Evolutionary conservation across 2,888 invertebrate species (phyloP), one percentile per base, ranked within the genome.

Genomic region (Thera britannica): DNA sequence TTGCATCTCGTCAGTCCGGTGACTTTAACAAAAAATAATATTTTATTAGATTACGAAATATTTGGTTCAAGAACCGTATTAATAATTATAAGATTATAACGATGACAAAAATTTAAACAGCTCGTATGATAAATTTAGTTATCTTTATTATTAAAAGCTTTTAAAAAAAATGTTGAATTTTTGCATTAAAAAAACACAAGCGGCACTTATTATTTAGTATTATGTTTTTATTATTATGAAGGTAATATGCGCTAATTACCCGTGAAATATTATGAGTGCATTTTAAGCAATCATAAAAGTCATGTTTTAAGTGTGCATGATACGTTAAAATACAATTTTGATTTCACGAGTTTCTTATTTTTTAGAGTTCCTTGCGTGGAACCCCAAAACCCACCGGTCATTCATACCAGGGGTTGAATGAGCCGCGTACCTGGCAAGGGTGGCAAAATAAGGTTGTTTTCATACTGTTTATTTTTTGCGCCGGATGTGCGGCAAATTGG

Each of bases 401-500:
- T 92, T 91, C 89, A 90, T 87, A 82, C 71, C 75, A 68, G 62
- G 82, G 83, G 82, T 85, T 91, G 90, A 89, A 88, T 88, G 86
- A 82, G 74, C 65, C 73, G 73, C 67, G 88, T 92, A 92, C 92
- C 92, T 92, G 91, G 79, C 74, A 71, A 78, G 80, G 81, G 80
- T 81, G 81, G 76, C 82, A 81, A 79, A 77, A 74, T 78, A 78
- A 80, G 81, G 78, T 77, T 79, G 79, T 81, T 77, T 81, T 76
- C 75, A 74, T 82, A 82, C 76, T 83, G 79, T 85, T 84, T 84
- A 82, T 82, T 87, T 86, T 85, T 83, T 86, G 79, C 76, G 79
- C 90, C 92, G 92, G 92, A 93, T 89, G 91, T 87, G 81, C 83
- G 84, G 81, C 86, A 86, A 87, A 90, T 90, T 86, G 82, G 80